A percentile compares a stretch with the other conserved stretches of the same genome.
phyloP scores from a whole-genome alignment of 2,797 vertebrate species.

The Gallirallus australis region DNA sequence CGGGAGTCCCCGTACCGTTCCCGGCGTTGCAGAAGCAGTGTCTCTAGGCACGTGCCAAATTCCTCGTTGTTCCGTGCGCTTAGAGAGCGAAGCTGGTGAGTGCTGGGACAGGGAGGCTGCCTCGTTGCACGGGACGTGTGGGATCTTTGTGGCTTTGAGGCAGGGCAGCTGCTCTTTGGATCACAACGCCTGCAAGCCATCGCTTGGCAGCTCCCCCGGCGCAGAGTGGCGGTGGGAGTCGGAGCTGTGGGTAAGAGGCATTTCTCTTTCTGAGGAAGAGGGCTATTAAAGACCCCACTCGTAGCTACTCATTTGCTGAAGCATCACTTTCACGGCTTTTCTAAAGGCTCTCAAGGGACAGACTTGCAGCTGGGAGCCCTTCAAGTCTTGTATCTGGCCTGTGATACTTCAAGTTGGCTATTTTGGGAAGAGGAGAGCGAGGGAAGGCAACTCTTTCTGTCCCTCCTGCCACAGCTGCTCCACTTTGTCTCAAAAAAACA shows the following conservation, averaged over 20 bases:
- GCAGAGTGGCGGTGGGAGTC: neutral
- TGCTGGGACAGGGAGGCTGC: neutral
- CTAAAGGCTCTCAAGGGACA: neutral
- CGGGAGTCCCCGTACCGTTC: neutral
- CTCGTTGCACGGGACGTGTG: accelerated
- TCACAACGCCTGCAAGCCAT: neutral
- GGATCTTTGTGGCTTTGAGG: neutral
- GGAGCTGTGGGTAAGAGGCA: neutral
- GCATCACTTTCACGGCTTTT: neutral
- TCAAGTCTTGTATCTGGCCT: constrained; percentile 27
- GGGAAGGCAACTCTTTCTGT: neutral
- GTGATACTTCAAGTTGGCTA: neutral
- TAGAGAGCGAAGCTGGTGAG: neutral
- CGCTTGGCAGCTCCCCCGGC: neutral
- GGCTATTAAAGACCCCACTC: neutral
- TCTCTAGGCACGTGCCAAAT: accelerated
- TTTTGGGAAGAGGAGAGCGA: constrained; percentile 39
- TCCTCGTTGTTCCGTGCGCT: neutral
- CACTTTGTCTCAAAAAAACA: neutral
- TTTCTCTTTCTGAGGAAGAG: constrained; percentile 3
- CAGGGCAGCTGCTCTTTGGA: neutral
- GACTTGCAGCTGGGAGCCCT: constrained; percentile 56
- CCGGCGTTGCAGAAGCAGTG: neutral
- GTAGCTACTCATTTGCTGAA: constrained; percentile 9
- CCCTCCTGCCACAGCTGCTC: constrained; percentile 28